These are phyloP conservation scores for Bibio marci DNA, from an alignment of 2,888 invertebrate species.

Conservation along the genomic window DNA sequence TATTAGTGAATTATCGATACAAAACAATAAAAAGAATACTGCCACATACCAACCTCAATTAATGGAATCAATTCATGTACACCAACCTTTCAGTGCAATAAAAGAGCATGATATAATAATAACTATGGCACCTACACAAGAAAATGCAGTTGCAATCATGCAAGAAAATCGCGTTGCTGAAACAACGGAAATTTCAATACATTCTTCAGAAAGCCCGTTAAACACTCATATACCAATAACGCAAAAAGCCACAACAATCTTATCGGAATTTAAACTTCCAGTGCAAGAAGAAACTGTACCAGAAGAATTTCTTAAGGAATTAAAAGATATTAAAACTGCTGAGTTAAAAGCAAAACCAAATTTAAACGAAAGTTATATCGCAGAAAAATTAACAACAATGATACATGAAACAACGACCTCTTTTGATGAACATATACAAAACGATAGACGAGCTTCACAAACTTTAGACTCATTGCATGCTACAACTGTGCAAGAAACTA, in stretches of 20 bases:
- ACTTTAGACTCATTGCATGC: slow-evolving; percentile 25
- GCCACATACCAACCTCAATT: background rate
- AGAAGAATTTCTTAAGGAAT: too few species aligned
- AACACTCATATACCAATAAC: background rate
- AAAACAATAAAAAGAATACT: background rate
- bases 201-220: background rate
- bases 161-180: too few species aligned
- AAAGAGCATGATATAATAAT: background rate
- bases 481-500: slow-evolving; percentile 18
- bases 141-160: too few species aligned
- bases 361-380: slow-evolving; percentile 22
- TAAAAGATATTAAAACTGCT: too few species aligned
- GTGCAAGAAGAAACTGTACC: too few species aligned
- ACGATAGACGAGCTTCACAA: slow-evolving; percentile 28
- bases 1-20: background rate
- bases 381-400: slow-evolving; percentile 17
- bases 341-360: slow-evolving; percentile 19
- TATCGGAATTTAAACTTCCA: too few species aligned
- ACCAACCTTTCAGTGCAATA: background rate
- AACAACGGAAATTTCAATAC: background rate
- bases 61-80: background rate
- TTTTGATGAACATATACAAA: slow-evolving; percentile 17
- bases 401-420: slow-evolving; percentile 15
- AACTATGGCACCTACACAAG: too few species aligned
- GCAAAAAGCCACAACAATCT: too few species aligned